Evolutionary conservation across 2,888 invertebrate species (phyloP).

Genomic region (Cheilosia variabilis): DNA sequence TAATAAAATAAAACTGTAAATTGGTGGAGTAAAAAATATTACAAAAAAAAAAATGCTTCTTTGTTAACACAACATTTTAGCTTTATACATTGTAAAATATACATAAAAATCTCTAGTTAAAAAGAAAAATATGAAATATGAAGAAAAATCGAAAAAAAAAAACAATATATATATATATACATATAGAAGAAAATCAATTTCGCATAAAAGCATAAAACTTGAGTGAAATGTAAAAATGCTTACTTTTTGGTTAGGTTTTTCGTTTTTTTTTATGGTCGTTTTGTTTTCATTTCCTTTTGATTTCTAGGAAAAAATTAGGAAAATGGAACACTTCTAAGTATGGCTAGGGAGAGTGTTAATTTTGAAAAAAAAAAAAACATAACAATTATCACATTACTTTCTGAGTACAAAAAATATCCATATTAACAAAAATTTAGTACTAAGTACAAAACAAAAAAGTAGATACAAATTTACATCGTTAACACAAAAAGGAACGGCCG

Average conservation of each 20-base stretch:
- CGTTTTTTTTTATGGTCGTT: slow-evolving; percentile 24
- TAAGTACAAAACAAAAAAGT: slow-evolving; percentile 45
- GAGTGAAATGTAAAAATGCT: slow-evolving; percentile 78
- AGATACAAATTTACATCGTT: slow-evolving; percentile 58
- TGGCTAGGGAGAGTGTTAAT: slow-evolving; percentile 51
- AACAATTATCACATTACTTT: slow-evolving; percentile 57
- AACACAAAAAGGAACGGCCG: slow-evolving; percentile 13
- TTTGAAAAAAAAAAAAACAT: slow-evolving; percentile 6
- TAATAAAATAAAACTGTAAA: slow-evolving; percentile 68
- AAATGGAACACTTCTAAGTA: slow-evolving; percentile 54
- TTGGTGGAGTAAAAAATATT: slow-evolving; percentile 63
- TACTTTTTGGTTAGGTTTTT: slow-evolving; percentile 13
- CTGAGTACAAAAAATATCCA: slow-evolving; percentile 60
- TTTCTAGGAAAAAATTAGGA: slow-evolving; percentile 66
- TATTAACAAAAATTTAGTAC: slow-evolving; percentile 54
- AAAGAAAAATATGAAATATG: slow-evolving; percentile 74
- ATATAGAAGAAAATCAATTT: slow-evolving; percentile 76
- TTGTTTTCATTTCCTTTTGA: slow-evolving; percentile 5
- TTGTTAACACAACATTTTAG: slow-evolving; percentile 82
- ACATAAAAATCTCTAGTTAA: slow-evolving; percentile 77
- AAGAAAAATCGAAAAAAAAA: slow-evolving; percentile 52
- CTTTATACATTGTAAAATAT: slow-evolving; percentile 80
- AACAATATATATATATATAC: slow-evolving; percentile 48
- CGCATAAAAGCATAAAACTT: slow-evolving; percentile 76
- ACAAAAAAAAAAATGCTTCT: slow-evolving; percentile 80